Percentiles rank a stretch among this genome's conserved stretches.
Conservation (phyloP, 2,888 invertebrate species). For the Limnephilus marmoratus region DNA sequence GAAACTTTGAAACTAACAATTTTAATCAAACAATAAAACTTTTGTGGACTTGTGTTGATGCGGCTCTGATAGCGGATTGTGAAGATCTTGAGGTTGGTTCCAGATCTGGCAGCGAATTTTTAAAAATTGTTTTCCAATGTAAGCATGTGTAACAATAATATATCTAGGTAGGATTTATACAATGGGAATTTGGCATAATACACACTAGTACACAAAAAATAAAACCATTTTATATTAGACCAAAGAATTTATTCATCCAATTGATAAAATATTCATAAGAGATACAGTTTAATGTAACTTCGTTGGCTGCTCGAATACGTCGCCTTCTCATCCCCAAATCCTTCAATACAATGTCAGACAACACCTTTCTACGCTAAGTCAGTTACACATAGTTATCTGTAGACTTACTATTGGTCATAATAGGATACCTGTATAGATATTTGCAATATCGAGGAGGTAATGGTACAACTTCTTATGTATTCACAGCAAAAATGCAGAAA, state of each 20-base stretch:
- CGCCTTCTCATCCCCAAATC: background rate
- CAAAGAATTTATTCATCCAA: constrained; percentile 60
- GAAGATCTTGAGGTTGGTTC: background rate
- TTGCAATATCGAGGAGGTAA: constrained; percentile 17
- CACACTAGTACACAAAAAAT: background rate
- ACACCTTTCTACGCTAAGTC: constrained; percentile 37
- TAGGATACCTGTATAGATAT: constrained; percentile 53
- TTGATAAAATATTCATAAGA: constrained; percentile 54
- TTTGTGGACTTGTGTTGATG: background rate
- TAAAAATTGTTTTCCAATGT: background rate
- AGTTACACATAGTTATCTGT: constrained; percentile 41
- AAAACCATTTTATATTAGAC: constrained; percentile 37
- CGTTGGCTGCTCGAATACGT: constrained; percentile 56
- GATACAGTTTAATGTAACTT: constrained; percentile 54
- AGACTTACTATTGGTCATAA: constrained; percentile 52
- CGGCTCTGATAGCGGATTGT: no score
- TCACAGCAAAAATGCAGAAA: constrained; percentile 2
- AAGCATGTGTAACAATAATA: background rate
- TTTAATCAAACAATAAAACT: no score
- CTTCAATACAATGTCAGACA: constrained; percentile 23
- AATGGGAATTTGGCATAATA: background rate
- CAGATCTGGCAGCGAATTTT: background rate
- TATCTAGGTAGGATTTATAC: background rate
- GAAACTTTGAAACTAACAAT: no score
- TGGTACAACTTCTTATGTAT: background rate